phyloP scores from a whole-genome alignment of 2,888 invertebrate genomes.

The Metellina segmentata region DNA sequence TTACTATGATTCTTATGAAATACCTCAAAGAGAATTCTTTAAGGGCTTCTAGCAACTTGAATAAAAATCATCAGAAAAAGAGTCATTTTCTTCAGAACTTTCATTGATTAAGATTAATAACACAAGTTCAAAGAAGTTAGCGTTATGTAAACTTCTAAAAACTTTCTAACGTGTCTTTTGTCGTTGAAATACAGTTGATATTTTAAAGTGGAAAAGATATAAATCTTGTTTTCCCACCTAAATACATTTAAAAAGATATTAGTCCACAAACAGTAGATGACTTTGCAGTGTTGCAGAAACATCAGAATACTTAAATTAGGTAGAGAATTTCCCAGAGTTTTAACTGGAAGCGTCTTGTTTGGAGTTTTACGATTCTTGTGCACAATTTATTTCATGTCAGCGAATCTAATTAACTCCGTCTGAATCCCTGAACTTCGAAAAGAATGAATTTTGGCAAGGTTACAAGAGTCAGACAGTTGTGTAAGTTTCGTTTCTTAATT shows the following conservation, averaged over 20 bases:
- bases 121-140: too few relatives aligned
- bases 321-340: background rate
- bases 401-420: conserved; percentile 58
- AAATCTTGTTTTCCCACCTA: background rate
- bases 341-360: background rate
- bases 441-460: conserved; percentile 46
- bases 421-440: conserved; percentile 53
- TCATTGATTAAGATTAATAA: too few relatives aligned
- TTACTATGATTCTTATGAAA: too few relatives aligned
- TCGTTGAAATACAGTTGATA: too few relatives aligned
- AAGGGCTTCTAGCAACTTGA: too few relatives aligned
- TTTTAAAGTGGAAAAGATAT: background rate
- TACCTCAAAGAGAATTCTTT: too few relatives aligned
- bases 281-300: background rate
- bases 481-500: conserved; percentile 55
- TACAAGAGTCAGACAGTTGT: conserved; percentile 51
- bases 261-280: background rate
- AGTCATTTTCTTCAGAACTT: too few relatives aligned
- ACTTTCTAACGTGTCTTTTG: too few relatives aligned
- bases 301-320: background rate
- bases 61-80: too few relatives aligned
- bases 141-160: too few relatives aligned
- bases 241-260: background rate
- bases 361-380: background rate
- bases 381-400: conserved; percentile 43